Base-by-base conservation (phyloP, 2,797 vertebrate genomes). In the Nannoperca australis region DNA sequence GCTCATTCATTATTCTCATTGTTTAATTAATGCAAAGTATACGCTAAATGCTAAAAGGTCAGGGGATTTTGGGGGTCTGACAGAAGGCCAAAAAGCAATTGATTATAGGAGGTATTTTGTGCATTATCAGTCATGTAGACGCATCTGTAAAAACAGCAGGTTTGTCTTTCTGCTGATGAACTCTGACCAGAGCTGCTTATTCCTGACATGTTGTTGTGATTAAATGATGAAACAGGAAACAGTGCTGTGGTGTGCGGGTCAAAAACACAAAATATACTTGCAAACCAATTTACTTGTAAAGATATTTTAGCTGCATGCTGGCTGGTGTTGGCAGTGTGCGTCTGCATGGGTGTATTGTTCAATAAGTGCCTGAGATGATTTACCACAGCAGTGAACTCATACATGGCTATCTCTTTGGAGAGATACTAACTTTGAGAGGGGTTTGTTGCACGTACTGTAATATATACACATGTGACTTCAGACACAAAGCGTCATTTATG, bases 401-500 rank as follows among this genome's bases (percentile, higher is more conserved):
- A 65, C 61, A 45, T 20, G 70, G 44, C 62, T 56, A 55, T 64
- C 58, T 79, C 15, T 64, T 53, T 49, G 45, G 60, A 76, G 12
- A 53, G 60, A 65, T 68, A 62, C 50, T 44, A 69, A 69, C 60
- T 78, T 27, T 27, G 24, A 27, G 24, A 50, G 78, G 76, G 70
- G 34, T 58, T 77, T 85, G 44, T 49, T 85, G 69, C 65, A 36
- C 1, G 12, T 8, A 38, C 49, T 51, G 67, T 68, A 62, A 81
- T 51, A 78, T 63, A 71, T 86, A 58, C 51, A 22, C 77, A 75
- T 70, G 38, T 53, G 67, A 76, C 79, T 84, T 86, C 77, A 84
- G 85, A 85, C 72, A 72, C 66, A 56, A 80, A 69, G 66, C 63
- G 75, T 89, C 85, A 89, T 88, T 91, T 89, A 75, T 85, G 81